Conservation (phyloP, 2,888 invertebrate genomes). For the Caenorhabditis macrosperma region DNA sequence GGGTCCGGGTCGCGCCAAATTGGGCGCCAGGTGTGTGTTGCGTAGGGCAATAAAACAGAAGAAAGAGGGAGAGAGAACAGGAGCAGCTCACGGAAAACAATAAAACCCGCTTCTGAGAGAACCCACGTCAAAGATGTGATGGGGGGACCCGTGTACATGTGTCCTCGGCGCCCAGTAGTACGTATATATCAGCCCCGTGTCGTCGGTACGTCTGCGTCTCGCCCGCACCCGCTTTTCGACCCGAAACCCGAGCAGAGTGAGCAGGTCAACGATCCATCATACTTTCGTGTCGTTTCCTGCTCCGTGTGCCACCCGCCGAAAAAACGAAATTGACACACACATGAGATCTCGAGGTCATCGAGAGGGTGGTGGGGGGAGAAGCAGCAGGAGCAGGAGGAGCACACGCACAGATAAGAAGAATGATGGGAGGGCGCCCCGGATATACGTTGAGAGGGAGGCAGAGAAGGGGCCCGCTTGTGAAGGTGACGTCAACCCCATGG, state of each 20-base stretch:
- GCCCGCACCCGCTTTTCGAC: slow-evolving; percentile 30
- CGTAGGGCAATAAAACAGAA: slow-evolving; percentile 45
- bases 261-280: slow-evolving; percentile 50
- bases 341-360: slow-evolving; percentile 44
- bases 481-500: slow-evolving; percentile 53
- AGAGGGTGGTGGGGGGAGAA: slow-evolving; percentile 14
- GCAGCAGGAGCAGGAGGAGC: too few relatives aligned
- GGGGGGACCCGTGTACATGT: slow-evolving; percentile 34
- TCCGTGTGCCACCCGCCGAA: slow-evolving; percentile 36
- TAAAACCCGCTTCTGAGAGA: slow-evolving; percentile 4
- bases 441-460: slow-evolving; percentile 29
- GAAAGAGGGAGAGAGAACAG: background rate
- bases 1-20: slow-evolving; percentile 16
- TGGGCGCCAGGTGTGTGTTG: slow-evolving; percentile 28
- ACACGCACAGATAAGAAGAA: slow-evolving; percentile 33
- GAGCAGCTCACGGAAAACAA: slow-evolving; percentile 22
- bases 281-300: slow-evolving; percentile 19
- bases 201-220: slow-evolving; percentile 49
- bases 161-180: slow-evolving; percentile 38
- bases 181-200: slow-evolving; percentile 29
- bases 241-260: slow-evolving; percentile 50
- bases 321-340: slow-evolving; percentile 41
- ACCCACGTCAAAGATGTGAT: slow-evolving; percentile 32
- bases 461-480: slow-evolving; percentile 10
- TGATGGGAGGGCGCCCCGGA: slow-evolving; percentile 43